Conservation (phyloP, 2,888 invertebrate genomes). For the Hyposoter dolosus region DNA sequence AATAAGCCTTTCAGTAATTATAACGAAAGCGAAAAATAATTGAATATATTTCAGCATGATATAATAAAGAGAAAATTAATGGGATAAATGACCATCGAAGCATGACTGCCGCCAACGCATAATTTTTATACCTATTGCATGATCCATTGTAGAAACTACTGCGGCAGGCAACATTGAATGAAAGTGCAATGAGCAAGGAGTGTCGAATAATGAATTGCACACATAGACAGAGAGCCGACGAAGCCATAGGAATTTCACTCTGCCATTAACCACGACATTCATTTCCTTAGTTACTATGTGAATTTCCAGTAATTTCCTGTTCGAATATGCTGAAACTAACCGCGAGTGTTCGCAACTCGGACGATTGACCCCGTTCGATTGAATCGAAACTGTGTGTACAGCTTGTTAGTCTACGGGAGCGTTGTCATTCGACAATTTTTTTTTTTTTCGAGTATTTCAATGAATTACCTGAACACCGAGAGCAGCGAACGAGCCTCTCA, state of each 20-base stretch:
- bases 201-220: neutral
- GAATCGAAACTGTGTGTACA: constrained; percentile 40
- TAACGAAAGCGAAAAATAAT: neutral
- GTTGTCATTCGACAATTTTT: neutral
- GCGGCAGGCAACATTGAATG: neutral
- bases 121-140: constrained; percentile 27
- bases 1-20: neutral
- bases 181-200: constrained; percentile 26
- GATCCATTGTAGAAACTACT: neutral
- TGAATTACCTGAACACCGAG: neutral
- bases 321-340: constrained; percentile 26
- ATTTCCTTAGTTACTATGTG: constrained; percentile 63
- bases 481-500: neutral
- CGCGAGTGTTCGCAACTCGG: constrained; percentile 28
- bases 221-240: neutral
- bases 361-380: constrained; percentile 61
- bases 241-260: constrained; percentile 31
- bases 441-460: neutral
- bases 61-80: constrained; percentile 15
- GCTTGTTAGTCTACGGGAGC: constrained; percentile 20
- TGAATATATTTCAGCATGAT: neutral
- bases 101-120: constrained; percentile 41
- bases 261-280: constrained; percentile 52
- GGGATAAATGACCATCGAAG: constrained; percentile 15
- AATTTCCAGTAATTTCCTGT: constrained; percentile 63